Evolutionary conservation across 2,888 invertebrate genomes (phyloP).

Genomic region (Macropis europaea): DNA sequence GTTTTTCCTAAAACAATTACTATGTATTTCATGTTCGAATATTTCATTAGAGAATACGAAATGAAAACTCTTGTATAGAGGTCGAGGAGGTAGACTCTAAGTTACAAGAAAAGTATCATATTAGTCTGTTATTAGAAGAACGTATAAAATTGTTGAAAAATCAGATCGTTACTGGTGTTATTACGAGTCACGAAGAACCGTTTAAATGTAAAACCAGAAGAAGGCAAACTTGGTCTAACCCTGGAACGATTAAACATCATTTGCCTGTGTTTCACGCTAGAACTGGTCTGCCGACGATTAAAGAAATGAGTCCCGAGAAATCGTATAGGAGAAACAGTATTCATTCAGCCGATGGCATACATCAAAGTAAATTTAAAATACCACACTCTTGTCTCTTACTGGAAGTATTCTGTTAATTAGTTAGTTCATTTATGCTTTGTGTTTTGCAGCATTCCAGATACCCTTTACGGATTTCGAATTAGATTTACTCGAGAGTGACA

Average conservation of each 20-base stretch:
- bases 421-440: neutral
- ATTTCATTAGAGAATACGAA: conserved; percentile 52
- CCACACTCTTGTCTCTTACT: neutral
- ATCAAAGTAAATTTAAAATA: conserved; percentile 47
- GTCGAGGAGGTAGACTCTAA: conserved; percentile 66
- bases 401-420: neutral
- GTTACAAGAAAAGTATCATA: conserved; percentile 67
- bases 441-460: conserved; percentile 63
- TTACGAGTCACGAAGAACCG: conserved; percentile 37
- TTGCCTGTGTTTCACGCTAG: conserved; percentile 14
- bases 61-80: conserved; percentile 56
- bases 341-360: conserved; percentile 52
- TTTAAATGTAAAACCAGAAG: conserved; percentile 62
- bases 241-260: conserved; percentile 52
- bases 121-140: conserved; percentile 69
- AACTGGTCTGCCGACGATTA: conserved; percentile 61
- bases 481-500: conserved; percentile 72
- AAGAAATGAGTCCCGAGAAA: conserved; percentile 60
- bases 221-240: conserved; percentile 72
- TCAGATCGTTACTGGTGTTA: conserved; percentile 67
- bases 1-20: neutral
- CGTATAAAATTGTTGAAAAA: conserved; percentile 72
- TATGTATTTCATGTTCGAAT: neutral
- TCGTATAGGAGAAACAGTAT: conserved; percentile 58
- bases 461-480: conserved; percentile 76